Percentiles rank a stretch among this genome's conserved stretches.
Conservation (phyloP, 2,888 invertebrate genomes). For the Lasioglossum zephyrum region DNA sequence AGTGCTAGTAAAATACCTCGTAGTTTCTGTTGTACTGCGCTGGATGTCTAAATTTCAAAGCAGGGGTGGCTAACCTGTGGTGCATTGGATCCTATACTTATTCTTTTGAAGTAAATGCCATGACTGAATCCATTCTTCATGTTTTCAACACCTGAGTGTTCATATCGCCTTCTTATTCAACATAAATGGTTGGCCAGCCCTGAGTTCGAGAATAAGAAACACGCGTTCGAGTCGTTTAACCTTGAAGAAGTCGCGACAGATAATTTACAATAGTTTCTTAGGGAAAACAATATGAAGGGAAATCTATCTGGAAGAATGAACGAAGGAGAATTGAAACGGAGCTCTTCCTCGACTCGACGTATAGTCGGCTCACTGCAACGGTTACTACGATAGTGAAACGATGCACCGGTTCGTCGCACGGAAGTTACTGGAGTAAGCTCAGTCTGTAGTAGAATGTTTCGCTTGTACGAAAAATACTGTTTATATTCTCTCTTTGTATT, state of each 20-base stretch:
- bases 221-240: not conserved
- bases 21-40: not conserved
- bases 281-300: not conserved
- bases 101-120: too few species aligned
- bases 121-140: too few species aligned
- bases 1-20: not conserved
- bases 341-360: not conserved
- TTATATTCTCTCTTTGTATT: constrained; percentile 20
- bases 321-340: not conserved
- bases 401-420: constrained; percentile 17
- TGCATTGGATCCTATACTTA: too few species aligned
- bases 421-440: constrained; percentile 57
- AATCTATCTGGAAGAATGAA: not conserved
- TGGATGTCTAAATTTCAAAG: not conserved
- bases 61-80: too few species aligned
- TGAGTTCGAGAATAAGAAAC: not conserved
- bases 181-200: too few species aligned
- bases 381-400: constrained; percentile 44
- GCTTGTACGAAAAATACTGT: constrained; percentile 62
- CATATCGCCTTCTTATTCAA: too few species aligned
- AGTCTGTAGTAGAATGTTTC: constrained; percentile 58
- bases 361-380: constrained; percentile 12
- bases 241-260: not conserved
- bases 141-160: too few species aligned
- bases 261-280: not conserved